Percentiles rank a stretch among this genome's conserved stretches.
Evolutionary conservation across 2,797 vertebrate species (phyloP).

Genomic region (Brachymystax lenok): DNA sequence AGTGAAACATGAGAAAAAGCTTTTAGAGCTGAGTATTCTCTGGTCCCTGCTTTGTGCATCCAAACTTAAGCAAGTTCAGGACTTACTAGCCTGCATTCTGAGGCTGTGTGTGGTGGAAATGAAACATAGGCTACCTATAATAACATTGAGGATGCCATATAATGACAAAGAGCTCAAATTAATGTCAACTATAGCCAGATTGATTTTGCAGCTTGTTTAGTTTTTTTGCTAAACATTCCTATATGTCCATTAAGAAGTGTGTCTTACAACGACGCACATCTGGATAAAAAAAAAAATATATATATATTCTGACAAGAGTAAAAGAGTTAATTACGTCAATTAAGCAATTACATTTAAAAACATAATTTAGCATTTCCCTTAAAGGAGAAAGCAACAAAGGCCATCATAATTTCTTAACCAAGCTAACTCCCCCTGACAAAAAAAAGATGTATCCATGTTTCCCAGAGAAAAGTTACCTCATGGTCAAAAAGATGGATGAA

Average conservation of each 20-base stretch:
- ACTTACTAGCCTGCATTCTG: conserved; percentile 43
- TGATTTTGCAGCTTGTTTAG: conserved; percentile 56
- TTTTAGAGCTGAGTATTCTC: conserved; percentile 66
- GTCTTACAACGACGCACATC: conserved; percentile 77
- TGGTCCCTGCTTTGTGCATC: conserved; percentile 72
- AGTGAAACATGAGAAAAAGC: conserved; percentile 59
- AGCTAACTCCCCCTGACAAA: conserved; percentile 49
- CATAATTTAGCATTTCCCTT: conserved; percentile 53
- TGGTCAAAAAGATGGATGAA: conserved; percentile 57
- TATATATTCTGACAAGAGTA: conserved; percentile 56
- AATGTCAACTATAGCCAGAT: conserved; percentile 58
- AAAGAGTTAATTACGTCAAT: conserved; percentile 53
- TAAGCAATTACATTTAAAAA: conserved; percentile 58
- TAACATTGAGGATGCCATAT: conserved; percentile 58
- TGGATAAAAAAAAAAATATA: conserved; percentile 53
- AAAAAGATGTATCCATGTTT: conserved; percentile 53
- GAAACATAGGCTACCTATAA: conserved; percentile 38
- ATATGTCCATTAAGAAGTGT: conserved; percentile 69
- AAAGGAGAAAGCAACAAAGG: conserved; percentile 56
- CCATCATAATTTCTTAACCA: conserved; percentile 53
- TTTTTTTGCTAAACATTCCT: conserved; percentile 70
- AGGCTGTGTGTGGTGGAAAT: conserved; percentile 52
- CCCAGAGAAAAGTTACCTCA: conserved; percentile 63
- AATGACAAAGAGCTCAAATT: conserved; percentile 52
- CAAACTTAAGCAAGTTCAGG: conserved; percentile 48